Evolutionary conservation across 1,140 invertebrate species (phyloP).

Genomic region (Zeugodacus cucurbitae): DNA sequence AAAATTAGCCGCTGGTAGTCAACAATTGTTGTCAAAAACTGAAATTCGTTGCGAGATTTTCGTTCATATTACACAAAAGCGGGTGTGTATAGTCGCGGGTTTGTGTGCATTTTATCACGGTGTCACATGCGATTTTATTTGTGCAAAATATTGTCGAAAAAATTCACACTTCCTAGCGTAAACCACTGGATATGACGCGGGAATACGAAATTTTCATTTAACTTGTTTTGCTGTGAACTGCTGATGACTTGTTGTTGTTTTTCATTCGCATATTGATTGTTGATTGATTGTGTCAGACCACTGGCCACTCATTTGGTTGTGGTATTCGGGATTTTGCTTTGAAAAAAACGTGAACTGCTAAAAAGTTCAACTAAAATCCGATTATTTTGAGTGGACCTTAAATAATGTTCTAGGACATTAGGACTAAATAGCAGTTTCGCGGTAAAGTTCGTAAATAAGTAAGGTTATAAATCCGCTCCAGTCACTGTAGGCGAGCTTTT

Average conservation of each 20-base stretch:
- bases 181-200: background rate
- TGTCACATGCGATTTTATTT: too few species aligned
- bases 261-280: background rate
- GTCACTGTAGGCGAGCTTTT: too few species aligned
- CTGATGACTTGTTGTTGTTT: background rate
- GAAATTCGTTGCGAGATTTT: background rate
- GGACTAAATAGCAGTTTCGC: too few species aligned
- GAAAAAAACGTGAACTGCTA: background rate
- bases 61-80: background rate
- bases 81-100: background rate
- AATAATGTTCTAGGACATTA: too few species aligned
- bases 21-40: background rate
- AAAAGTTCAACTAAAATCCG: too few species aligned
- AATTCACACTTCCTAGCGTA: background rate
- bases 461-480: too few species aligned
- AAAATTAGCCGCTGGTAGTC: conserved; percentile 1
- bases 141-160: background rate
- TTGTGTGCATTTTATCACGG: background rate
- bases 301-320: background rate
- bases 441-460: too few species aligned
- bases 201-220: background rate
- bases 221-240: background rate
- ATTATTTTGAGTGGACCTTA: too few species aligned
- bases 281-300: background rate
- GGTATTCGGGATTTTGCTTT: background rate